Conservation (phyloP, 2,888 invertebrate genomes). For the Nemapogon koenigi region DNA sequence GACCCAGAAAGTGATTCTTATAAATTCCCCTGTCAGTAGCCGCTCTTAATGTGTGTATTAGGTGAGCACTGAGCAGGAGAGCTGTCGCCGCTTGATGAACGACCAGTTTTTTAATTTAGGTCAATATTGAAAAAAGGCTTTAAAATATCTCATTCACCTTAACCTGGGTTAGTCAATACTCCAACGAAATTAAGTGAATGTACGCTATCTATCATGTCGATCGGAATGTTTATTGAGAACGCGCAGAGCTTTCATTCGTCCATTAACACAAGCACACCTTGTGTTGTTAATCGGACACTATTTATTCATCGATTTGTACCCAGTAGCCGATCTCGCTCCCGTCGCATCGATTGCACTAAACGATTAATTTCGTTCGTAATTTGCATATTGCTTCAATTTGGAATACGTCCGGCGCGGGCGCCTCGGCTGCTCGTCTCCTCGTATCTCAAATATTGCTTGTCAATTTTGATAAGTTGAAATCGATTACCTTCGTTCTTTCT, state of each 20-base stretch:
- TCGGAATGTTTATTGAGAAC: conserved; percentile 9
- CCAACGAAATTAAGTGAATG: conserved; percentile 7
- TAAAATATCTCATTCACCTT: conserved; percentile 1
- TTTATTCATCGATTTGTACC: conserved; percentile 57
- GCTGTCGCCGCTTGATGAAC: conserved; percentile 3
- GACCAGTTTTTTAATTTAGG: conserved; percentile 2
- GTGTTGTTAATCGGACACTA: conserved; percentile 46
- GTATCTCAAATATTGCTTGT: conserved; percentile 39
- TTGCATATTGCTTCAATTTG: conserved; percentile 61
- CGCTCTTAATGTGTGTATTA: conserved; percentile 11
- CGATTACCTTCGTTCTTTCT: conserved; percentile 45
- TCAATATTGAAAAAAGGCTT: background rate
- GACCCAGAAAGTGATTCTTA: conserved; percentile 38
- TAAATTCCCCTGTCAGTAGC: conserved; percentile 37
- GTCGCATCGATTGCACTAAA: conserved; percentile 46
- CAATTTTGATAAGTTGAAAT: conserved; percentile 39
- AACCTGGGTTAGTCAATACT: conserved; percentile 2
- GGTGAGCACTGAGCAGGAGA: conserved; percentile 1
- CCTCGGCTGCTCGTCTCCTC: conserved; percentile 50
- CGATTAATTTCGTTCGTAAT: conserved; percentile 50
- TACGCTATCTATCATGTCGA: conserved; percentile 7
- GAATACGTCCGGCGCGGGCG: conserved; percentile 53
- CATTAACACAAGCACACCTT: conserved; percentile 41
- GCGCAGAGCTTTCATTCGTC: conserved; percentile 29
- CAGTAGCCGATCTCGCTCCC: conserved; percentile 44